Evolutionary conservation across 2,113 vertebrate genomes (phyloP).

Genomic region (Protobothrops mucrosquamatus): DNA sequence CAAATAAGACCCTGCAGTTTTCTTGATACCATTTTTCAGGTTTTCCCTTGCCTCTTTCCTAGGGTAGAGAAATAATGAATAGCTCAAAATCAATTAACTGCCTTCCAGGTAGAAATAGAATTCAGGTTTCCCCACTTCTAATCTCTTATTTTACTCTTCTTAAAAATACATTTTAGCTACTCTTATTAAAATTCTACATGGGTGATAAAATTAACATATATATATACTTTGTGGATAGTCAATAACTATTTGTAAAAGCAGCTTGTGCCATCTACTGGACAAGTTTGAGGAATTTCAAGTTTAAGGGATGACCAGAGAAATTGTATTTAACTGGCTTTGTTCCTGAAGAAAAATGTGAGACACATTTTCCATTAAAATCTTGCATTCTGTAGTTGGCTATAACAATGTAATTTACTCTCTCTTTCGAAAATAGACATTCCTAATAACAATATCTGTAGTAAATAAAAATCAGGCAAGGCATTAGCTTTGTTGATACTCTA

Average conservation of each 20-base stretch:
- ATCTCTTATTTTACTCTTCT: background rate
- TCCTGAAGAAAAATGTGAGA: background rate
- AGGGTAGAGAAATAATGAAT: background rate
- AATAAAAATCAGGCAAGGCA: background rate
- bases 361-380: background rate
- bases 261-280: conserved; percentile 26
- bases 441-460: background rate
- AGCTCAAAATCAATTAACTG: background rate
- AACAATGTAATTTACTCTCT: background rate
- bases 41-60: background rate
- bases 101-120: background rate
- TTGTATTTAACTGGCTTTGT: background rate
- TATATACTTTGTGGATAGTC: background rate
- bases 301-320: background rate
- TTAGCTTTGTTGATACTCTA: background rate
- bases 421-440: background rate
- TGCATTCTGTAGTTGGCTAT: background rate
- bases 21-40: background rate
- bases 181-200: background rate
- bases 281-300: background rate
- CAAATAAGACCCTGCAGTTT: background rate
- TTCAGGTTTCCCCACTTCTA: background rate
- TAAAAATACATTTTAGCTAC: background rate
- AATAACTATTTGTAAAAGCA: background rate
- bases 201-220: background rate